Conservation (phyloP, 2,113 vertebrate genomes). For the Capreolus pygargus region DNA sequence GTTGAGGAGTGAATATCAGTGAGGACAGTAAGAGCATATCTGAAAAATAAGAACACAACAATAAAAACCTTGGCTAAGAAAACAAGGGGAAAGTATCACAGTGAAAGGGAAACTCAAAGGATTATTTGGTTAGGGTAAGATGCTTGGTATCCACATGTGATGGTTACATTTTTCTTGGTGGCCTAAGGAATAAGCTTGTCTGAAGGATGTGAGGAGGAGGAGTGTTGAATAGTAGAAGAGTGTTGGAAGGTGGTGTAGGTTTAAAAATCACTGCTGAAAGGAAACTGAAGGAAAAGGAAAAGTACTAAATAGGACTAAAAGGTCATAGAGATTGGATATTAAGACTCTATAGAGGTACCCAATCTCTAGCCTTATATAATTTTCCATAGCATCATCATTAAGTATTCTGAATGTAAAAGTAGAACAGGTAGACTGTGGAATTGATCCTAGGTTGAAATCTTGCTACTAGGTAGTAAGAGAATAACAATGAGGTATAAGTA, state of each 20-base stretch:
- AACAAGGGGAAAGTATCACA: not conserved
- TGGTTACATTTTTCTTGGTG: not conserved
- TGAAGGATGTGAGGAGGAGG: not conserved
- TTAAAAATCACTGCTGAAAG: constrained; percentile 16
- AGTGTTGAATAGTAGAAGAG: not conserved
- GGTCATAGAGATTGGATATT: not conserved
- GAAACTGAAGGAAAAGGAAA: constrained; percentile 9
- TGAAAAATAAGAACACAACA: not conserved
- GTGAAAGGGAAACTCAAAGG: not conserved
- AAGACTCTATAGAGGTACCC: not conserved
- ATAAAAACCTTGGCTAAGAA: not conserved
- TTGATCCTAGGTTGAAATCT: not conserved
- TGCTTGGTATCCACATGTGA: not conserved
- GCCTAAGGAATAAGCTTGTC: constrained; percentile 5
- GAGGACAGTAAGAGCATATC: not conserved
- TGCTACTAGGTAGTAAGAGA: constrained; percentile 2
- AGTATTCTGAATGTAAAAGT: not conserved
- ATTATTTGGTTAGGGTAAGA: constrained; percentile 1
- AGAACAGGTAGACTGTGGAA: not conserved
- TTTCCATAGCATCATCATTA: not conserved
- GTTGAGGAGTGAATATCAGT: not conserved
- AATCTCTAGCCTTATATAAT: not conserved
- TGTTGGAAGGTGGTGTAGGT: not conserved
- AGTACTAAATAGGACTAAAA: not conserved
- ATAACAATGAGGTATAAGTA: not conserved